Conservation (phyloP, 2,888 invertebrate genomes). For the Platynereis dumerilii region DNA sequence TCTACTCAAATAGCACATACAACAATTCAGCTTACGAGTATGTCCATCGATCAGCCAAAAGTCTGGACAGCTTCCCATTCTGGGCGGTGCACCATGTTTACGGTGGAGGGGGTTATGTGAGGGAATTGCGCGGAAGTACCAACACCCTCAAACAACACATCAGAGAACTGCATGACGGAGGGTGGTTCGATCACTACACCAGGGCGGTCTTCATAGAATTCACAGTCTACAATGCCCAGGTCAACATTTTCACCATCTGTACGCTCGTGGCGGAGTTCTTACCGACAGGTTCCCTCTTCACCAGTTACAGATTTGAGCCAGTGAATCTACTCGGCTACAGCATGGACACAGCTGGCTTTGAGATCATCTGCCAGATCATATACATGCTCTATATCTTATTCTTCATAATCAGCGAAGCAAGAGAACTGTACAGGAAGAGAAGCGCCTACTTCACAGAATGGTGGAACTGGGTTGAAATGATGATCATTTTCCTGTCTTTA, state of each 20-base stretch:
- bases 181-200: slow-evolving; percentile 66
- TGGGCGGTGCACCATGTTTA: slow-evolving; percentile 63
- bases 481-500: slow-evolving; percentile 56
- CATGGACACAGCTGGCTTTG: slow-evolving; percentile 31
- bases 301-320: slow-evolving; percentile 59
- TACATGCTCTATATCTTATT: slow-evolving; percentile 56
- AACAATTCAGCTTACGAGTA: slow-evolving; percentile 43
- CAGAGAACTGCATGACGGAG: slow-evolving; percentile 52
- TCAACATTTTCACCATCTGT: slow-evolving; percentile 58
- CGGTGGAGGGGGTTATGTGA: slow-evolving; percentile 66
- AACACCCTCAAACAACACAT: slow-evolving; percentile 46
- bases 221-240: slow-evolving; percentile 65
- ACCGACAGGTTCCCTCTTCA: slow-evolving; percentile 54
- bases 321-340: slow-evolving; percentile 56
- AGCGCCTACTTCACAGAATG: slow-evolving; percentile 54
- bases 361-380: slow-evolving; percentile 40
- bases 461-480: slow-evolving; percentile 53
- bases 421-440: slow-evolving; percentile 50
- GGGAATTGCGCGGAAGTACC: slow-evolving; percentile 54
- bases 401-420: slow-evolving; percentile 59
- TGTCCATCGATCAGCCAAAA: slow-evolving; percentile 52
- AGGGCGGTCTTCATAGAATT: slow-evolving; percentile 68
- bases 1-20: slow-evolving; percentile 14
- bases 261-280: slow-evolving; percentile 59
- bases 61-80: slow-evolving; percentile 63